A percentile compares a stretch with the other conserved stretches of the same genome.
Evolutionary conservation across 2,888 invertebrate genomes (phyloP).

Genomic region (Idaea aversata): DNA sequence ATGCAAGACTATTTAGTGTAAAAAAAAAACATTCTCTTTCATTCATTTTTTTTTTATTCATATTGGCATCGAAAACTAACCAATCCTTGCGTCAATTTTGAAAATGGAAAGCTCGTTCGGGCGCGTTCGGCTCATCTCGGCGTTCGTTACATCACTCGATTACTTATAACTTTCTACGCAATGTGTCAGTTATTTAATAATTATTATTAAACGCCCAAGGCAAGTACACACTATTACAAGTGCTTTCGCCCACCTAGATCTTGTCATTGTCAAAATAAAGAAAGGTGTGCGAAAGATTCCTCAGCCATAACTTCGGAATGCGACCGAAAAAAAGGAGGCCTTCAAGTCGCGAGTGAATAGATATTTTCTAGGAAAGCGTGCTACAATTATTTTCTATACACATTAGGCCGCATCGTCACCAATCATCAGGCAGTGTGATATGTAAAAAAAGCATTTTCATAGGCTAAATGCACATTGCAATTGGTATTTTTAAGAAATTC

Average conservation of each 20-base stretch:
- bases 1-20: neutral
- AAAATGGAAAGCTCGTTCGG: constrained; percentile 52
- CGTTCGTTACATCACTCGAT: constrained; percentile 46
- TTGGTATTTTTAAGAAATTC: too few relatives aligned
- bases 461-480: too few relatives aligned
- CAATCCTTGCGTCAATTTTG: constrained; percentile 42
- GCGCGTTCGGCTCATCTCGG: constrained; percentile 39
- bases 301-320: neutral
- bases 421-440: too few relatives aligned
- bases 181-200: constrained; percentile 1
- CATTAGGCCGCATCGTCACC: too few relatives aligned
- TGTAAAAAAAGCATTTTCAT: too few relatives aligned
- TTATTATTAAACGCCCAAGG: neutral
- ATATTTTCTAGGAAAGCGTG: too few relatives aligned
- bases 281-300: neutral
- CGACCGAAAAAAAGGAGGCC: too few relatives aligned
- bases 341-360: too few relatives aligned
- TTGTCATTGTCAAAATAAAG: neutral
- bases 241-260: neutral
- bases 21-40: too few relatives aligned
- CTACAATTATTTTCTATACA: too few relatives aligned
- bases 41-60: too few relatives aligned
- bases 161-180: constrained; percentile 52
- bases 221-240: neutral
- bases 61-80: constrained; percentile 21